Base-by-base conservation (phyloP, 1,140 invertebrate genomes). In the Dendrolimus punctatus region DNA sequence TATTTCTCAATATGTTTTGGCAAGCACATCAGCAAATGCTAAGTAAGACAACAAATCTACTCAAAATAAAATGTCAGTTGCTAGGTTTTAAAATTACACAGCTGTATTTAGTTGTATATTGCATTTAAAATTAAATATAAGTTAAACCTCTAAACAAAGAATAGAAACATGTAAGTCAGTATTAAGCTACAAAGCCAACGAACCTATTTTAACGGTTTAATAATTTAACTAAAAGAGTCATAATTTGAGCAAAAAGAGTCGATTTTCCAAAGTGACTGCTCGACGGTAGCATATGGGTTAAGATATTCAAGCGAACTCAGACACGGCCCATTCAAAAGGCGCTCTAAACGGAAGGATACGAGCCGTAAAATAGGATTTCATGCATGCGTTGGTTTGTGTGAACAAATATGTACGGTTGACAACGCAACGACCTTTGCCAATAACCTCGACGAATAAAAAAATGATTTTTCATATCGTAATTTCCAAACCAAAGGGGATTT, bases 281-380 rank as follows among this genome's bases (percentile, higher is more conserved):
- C 44, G 47, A 52, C 57, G 58, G 58, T 59, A 42, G 43, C 53
- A 60, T 58, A 70, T 61, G 64, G 64, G 69, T 66, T 71, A 78
- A 78, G 66, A 78, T 79, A 72, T 78, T 78, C 69, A 58, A 68
- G 60, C 67, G 60, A 66, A 64, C 66, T 76, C 60, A 76, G 71
- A 75, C 62, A 71, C 57, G 69, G 71, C 58, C 72, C 70, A 82
- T 82, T 80, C 71, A 76, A 79, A 81, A 79, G 80, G 68, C 60
- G 72, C 72, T 80, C 78, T 80, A 71, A 78, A 73, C 74, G 79
- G 73, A 77, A 74, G 68, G 70, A 80, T 71, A 73, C 78, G 76
- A 77, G 71, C 73, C 80, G 82, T 82, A 74, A 83, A 85, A 85
- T 80, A 78, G 76, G 75, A 85, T 85, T 85, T 85, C 80, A 85